These are phyloP conservation scores for Mylabris sibirica DNA, from an alignment of 2,888 invertebrate species.

Conservation along the genomic window DNA sequence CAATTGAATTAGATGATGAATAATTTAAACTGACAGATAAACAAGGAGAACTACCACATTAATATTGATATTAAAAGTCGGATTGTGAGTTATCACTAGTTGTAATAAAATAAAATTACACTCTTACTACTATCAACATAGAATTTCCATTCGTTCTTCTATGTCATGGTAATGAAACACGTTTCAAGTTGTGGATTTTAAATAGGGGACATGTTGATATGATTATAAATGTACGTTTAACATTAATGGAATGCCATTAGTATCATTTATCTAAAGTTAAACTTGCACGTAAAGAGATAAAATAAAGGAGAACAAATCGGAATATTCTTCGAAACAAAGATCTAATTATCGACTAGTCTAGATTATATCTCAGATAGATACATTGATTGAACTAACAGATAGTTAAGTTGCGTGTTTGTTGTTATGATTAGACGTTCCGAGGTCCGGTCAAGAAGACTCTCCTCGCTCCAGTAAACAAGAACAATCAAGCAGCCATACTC, in stretches of 20 bases:
- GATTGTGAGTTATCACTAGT: not conserved
- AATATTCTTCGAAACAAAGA: constrained; percentile 12
- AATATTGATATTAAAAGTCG: not conserved
- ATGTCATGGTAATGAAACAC: not conserved
- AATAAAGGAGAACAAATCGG: too few relatives aligned
- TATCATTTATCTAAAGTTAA: not conserved
- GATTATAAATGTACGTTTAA: not conserved
- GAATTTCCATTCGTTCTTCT: not conserved
- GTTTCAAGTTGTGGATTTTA: not conserved
- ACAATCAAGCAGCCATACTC: constrained; percentile 24
- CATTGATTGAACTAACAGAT: constrained; percentile 29
- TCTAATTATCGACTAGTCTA: constrained; percentile 28
- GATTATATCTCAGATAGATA: constrained; percentile 30
- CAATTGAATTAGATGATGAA: not conserved
- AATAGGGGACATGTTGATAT: constrained; percentile 1
- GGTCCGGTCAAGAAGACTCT: constrained; percentile 20
- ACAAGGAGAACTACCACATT: not conserved
- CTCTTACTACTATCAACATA: not conserved
- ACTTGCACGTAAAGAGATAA: not conserved
- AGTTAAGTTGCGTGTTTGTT: constrained; percentile 31
- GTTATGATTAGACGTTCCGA: constrained; percentile 11
- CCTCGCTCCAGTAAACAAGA: constrained; percentile 8
- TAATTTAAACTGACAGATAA: not conserved
- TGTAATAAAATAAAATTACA: not conserved
- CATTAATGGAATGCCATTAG: not conserved